These are phyloP conservation scores for Panopea generosa DNA, from an alignment of 2,888 invertebrate genomes.

Conservation along the genomic window DNA sequence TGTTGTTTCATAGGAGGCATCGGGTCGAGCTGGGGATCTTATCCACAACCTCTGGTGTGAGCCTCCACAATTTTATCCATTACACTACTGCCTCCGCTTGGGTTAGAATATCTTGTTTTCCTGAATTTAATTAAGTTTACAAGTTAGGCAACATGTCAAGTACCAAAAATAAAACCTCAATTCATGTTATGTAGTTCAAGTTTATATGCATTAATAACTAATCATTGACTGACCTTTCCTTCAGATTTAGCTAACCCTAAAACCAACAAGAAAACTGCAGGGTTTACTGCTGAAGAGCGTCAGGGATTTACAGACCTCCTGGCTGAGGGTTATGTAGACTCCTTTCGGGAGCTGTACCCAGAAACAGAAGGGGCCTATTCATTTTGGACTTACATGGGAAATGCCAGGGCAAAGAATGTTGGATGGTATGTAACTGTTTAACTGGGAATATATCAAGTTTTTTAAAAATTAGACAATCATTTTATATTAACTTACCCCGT, in stretches of 20 bases:
- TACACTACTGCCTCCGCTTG: no score
- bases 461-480: neutral
- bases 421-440: slow-evolving; percentile 91
- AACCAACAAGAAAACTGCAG: slow-evolving; percentile 94
- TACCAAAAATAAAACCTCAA: no score
- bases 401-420: slow-evolving; percentile 94
- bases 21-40: no score
- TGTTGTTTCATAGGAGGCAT: no score
- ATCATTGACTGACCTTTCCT: slow-evolving; percentile 59
- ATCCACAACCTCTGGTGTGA: no score
- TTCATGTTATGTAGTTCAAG: no score
- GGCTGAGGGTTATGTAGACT: slow-evolving; percentile 93
- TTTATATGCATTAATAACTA: no score
- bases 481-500: neutral
- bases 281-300: slow-evolving; percentile 97
- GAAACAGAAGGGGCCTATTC: slow-evolving; percentile 93
- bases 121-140: no score
- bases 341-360: slow-evolving; percentile 94
- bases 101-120: no score
- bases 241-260: slow-evolving; percentile 97
- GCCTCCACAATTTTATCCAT: no score
- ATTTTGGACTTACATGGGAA: slow-evolving; percentile 97
- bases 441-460: no score
- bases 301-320: slow-evolving; percentile 95
- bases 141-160: no score